Conservation (phyloP, 2,888 invertebrate genomes). For the Pilophorus perplexus region DNA sequence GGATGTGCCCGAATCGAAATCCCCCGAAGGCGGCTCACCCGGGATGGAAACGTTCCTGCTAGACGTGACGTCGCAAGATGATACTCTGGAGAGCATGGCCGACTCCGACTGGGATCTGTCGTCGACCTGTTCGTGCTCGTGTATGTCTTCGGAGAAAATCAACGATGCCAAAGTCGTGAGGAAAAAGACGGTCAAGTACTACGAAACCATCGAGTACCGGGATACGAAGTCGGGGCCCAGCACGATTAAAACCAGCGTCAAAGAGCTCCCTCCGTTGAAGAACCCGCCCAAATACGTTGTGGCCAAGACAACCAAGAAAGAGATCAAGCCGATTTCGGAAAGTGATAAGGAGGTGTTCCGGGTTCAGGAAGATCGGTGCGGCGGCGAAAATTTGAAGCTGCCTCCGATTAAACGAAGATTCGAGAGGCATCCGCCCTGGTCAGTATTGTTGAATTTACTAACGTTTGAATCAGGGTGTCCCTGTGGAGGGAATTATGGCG, state of each 20-base stretch:
- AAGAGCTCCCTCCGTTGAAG: slow-evolving; percentile 30
- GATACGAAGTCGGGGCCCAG: slow-evolving; percentile 15
- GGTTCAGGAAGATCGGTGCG: background rate
- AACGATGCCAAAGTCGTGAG: background rate
- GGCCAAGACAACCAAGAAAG: slow-evolving; percentile 12
- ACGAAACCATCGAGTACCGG: slow-evolving; percentile 37
- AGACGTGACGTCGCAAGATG: background rate
- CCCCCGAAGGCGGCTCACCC: background rate
- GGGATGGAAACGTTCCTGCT: background rate
- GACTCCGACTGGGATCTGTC: slow-evolving; percentile 22
- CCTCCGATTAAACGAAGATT: slow-evolving; percentile 19
- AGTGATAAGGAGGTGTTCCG: background rate
- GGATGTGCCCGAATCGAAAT: background rate
- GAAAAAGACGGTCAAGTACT: slow-evolving; percentile 37
- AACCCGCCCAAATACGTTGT: slow-evolving; percentile 20
- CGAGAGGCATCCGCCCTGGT: slow-evolving; percentile 23
- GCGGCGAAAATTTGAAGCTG: slow-evolving; percentile 19
- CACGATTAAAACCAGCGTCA: slow-evolving; percentile 40
- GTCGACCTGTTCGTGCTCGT: background rate
- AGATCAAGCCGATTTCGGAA: background rate
- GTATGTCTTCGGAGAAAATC: background rate
- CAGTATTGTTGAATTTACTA: slow-evolving; percentile 7
- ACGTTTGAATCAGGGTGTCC: too few species aligned
- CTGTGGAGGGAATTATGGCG: too few species aligned
- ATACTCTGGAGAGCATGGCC: background rate